Base-by-base conservation (phyloP, 1,140 invertebrate genomes). In the Pseudomyrmex dendroicus region DNA sequence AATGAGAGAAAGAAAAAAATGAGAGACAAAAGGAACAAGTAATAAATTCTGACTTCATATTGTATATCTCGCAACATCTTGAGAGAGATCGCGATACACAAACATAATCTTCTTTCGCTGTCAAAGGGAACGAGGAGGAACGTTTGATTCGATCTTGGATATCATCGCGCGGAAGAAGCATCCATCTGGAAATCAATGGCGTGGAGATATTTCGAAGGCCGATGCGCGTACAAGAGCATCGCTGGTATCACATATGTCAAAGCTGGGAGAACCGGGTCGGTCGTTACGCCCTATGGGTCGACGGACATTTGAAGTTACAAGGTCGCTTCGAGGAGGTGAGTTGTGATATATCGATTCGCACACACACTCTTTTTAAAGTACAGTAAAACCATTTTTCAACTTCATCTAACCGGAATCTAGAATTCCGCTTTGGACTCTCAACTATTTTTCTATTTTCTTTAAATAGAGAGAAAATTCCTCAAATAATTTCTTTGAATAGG, bases 161-260 rank as follows among this genome's bases (percentile, higher is more conserved):
- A 84, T 94, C 95, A 3, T 90, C 95, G 0, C 91, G 90, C n/a
- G 96, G 96, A 0, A 91, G 90, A 15, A 91, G 94, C 50, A 90
- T 96, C 44, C 95, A 95, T 82, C 89, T 96, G 64, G 95, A 95
- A 67, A 94, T 96, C n/a, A 91, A 94, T 50, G 95, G 95, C 44
- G 91, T 92, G 54, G 88, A 93, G 13, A 89, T 96, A 22, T 94
- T 96, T 61, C 92, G 88, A 52, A 88, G 94, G 22, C 89, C 93
- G 0, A 90, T 95, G 9, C 90, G 94, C 50, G 89, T 96, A 15
- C 78, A 87, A 22, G 95, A 95, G 84, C 93, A 96, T 86, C 91
- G 93, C 1, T 97, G 96, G 96, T 95, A 95, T 70, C 96, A 96
- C 88, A 87, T 96, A n/a, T 96, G 96, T 84, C 91, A 96, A 68